Evolutionary conservation across 92 coral and sea anemone genomes (phyloP).

Genomic region (Bergia sp.): DNA sequence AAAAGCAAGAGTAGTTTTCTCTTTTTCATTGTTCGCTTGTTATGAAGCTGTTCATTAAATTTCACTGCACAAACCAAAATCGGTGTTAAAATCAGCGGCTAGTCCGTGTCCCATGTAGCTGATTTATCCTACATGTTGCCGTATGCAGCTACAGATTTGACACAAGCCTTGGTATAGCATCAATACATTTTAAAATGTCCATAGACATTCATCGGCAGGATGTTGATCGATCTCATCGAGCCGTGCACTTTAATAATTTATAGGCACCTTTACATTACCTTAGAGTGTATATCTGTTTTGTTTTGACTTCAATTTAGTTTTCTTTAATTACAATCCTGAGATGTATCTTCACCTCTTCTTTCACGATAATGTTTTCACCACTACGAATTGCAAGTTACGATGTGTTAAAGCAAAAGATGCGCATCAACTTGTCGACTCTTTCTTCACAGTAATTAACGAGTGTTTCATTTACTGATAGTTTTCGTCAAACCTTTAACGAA

Average conservation of each 20-base stretch:
- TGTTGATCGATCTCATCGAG: neutral
- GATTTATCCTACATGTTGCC: neutral
- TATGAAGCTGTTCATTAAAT: neutral
- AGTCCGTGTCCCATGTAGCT: neutral
- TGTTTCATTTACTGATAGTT: no score
- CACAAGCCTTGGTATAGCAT: no score
- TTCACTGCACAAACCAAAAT: neutral
- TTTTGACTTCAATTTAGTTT: neutral
- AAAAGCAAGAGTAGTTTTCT: neutral
- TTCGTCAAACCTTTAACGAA: no score
- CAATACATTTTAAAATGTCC: no score
- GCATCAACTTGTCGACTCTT: no score
- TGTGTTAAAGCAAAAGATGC: no score
- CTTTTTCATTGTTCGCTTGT: neutral
- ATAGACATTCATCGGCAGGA: neutral
- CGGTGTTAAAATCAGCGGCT: neutral
- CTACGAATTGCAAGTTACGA: no score
- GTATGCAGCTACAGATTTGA: neutral
- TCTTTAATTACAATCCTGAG: neutral
- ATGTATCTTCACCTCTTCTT: neutral
- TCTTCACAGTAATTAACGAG: no score
- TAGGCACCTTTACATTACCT: neutral
- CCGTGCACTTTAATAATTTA: neutral
- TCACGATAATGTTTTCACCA: no score
- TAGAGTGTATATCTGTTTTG: neutral